A percentile compares a stretch with the other conserved stretches of the same genome.
Evolutionary conservation across 1,140 invertebrate species (phyloP).

Genomic region (Leptestheria dahalacensis): DNA sequence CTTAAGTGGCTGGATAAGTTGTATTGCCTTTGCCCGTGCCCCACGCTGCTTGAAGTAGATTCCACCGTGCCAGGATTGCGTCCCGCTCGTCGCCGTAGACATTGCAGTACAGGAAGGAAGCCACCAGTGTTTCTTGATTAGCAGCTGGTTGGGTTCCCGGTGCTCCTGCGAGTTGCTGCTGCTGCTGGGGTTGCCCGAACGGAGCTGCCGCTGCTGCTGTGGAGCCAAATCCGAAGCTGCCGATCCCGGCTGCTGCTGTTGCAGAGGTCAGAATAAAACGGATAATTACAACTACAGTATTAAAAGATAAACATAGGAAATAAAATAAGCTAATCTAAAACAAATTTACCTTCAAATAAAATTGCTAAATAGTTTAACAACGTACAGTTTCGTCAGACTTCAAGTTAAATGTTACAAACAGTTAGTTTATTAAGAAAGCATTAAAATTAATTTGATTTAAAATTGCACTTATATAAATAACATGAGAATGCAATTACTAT

Average conservation of each 20-base stretch:
- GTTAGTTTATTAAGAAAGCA: no score
- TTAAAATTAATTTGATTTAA: no score
- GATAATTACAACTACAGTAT: no score
- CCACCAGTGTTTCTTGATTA: constrained; percentile 47
- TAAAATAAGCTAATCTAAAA: no score
- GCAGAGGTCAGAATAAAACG: no score
- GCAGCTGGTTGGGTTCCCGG: constrained; percentile 35
- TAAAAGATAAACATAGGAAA: no score
- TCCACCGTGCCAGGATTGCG: constrained; percentile 79
- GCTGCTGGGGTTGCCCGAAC: constrained; percentile 19
- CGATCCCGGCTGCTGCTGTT: background rate
- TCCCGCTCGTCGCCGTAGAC: constrained; percentile 87
- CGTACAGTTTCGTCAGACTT: no score
- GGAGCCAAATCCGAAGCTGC: constrained; percentile 5
- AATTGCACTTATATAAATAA: no score
- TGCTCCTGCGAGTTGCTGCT: constrained; percentile 32
- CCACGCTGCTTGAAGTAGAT: constrained; percentile 85
- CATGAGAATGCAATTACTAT: no score
- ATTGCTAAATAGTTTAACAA: no score
- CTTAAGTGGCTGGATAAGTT: background rate
- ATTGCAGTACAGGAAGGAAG: constrained; percentile 64
- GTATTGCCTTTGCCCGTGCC: constrained; percentile 52
- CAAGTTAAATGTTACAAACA: no score
- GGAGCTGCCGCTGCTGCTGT: constrained; percentile 12
- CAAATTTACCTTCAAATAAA: no score